Evolutionary conservation across 2,113 vertebrate genomes (phyloP), one percentile per base, ranked within the genome.

Genomic region (Protobothrops flavoviridis): DNA sequence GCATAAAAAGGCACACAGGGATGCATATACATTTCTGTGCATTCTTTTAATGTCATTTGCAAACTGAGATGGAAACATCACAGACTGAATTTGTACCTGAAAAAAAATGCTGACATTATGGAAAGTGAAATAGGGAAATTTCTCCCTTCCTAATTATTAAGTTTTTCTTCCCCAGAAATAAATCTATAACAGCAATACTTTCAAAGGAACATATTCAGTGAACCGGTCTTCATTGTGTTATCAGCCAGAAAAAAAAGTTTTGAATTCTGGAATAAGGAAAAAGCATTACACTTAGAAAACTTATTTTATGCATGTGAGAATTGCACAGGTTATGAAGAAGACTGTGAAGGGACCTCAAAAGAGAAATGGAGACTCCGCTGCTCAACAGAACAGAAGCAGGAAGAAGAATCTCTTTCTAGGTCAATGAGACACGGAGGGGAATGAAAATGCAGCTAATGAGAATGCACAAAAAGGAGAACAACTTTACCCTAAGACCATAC

Each of bases 321-420:
- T 96, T 96, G 93, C 93, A 96, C 94, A 92, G 91, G 92, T 95
- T 97, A 96, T 94, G 93, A 97, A 93, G 94, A 92, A 95, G 95
- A 87, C 94, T 95, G 93, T 96, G 92, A 94, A 94, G 97, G 96
- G 96, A 96, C 93, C 94, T 57, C 91, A 89, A 87, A 85, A 96
- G 88, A 39, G 90, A 96, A 94, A 95, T 59, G 93, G 94, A 0
- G 1, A 96, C 94, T n/a, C 88, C 93, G 81, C 74, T 52, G 53
- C 94, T 96, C 92, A 89, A 94, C 95, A 96, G 94, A 96, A 94
- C 45, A 94, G 95, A 93, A 95, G 95, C 93, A 95, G 90, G 90
- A 89, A 93, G 90, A 95, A 91, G 91, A 92, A 96, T 69, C 24
- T 93, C 94, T 94, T 96, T 97, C 93, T 96, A 95, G 94, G 94